phyloP scores from a whole-genome alignment of 2,113 vertebrate genomes.

The Sphyrna mokarran region DNA sequence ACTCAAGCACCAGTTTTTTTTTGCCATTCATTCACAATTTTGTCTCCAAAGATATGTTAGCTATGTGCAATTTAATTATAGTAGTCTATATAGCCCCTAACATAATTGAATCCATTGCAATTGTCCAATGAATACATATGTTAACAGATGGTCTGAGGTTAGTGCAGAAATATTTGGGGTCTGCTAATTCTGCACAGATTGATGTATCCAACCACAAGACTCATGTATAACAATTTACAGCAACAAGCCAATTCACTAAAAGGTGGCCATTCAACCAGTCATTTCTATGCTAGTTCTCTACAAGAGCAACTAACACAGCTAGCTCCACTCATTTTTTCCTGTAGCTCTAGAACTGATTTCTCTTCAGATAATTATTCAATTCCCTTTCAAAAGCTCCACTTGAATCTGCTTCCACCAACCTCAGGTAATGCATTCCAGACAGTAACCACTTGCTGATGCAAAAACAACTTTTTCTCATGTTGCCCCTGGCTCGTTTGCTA shows the following conservation, averaged over 20 bases:
- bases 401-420: neutral
- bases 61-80: neutral
- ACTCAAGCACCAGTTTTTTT: neutral
- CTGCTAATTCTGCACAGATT: neutral
- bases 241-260: neutral
- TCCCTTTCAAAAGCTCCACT: neutral
- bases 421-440: neutral
- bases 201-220: neutral
- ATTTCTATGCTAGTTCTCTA: neutral
- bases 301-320: neutral
- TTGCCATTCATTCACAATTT: neutral
- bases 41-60: neutral
- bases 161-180: neutral
- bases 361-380: neutral
- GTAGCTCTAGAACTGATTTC: neutral
- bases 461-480: neutral
- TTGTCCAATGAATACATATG: neutral
- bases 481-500: neutral
- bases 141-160: neutral
- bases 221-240: neutral
- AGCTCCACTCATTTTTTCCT: neutral
- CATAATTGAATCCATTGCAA: neutral
- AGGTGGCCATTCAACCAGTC: neutral
- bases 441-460: neutral
- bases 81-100: neutral